phyloP scores from a whole-genome alignment of 2,113 vertebrate genomes.

The Pedetes capensis region DNA sequence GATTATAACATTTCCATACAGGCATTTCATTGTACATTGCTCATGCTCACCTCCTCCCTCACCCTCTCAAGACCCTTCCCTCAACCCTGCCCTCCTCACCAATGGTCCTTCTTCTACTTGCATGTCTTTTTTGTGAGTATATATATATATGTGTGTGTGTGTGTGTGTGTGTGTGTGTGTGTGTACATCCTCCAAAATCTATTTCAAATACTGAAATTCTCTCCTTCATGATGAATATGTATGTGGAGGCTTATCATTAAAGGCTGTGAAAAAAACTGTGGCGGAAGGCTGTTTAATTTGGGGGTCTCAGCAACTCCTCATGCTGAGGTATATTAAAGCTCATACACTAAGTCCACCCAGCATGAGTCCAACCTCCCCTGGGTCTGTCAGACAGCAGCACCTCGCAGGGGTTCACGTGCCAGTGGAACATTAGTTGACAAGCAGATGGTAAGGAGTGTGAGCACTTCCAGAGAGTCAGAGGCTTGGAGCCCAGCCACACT shows the following conservation, averaged over 20 bases:
- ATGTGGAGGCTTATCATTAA: constrained; percentile 31
- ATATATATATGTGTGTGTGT: too few relatives aligned
- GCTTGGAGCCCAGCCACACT: not conserved
- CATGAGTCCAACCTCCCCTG: accelerated
- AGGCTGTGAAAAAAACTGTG: constrained; percentile 47
- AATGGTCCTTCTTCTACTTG: too few relatives aligned
- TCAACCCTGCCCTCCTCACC: too few relatives aligned
- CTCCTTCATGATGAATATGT: constrained; percentile 28
- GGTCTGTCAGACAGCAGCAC: not conserved
- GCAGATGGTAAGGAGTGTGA: not conserved
- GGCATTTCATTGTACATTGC: too few relatives aligned
- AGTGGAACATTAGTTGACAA: accelerated
- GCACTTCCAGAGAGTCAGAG: not conserved
- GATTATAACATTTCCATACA: too few relatives aligned
- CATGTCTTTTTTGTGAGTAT: too few relatives aligned
- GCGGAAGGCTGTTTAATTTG: not conserved
- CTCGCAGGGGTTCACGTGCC: not conserved
- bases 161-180: too few relatives aligned
- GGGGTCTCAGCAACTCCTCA: not conserved
- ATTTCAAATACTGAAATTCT: constrained; percentile 58
- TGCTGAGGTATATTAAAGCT: not conserved
- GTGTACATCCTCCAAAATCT: too few relatives aligned
- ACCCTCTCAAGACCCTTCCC: too few relatives aligned
- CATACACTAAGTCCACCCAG: not conserved
- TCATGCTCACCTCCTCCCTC: too few relatives aligned